Conservation (phyloP, 30 jellyfish, hydroid and myxozoan genomes). For the Cassiopea xamachana region DNA sequence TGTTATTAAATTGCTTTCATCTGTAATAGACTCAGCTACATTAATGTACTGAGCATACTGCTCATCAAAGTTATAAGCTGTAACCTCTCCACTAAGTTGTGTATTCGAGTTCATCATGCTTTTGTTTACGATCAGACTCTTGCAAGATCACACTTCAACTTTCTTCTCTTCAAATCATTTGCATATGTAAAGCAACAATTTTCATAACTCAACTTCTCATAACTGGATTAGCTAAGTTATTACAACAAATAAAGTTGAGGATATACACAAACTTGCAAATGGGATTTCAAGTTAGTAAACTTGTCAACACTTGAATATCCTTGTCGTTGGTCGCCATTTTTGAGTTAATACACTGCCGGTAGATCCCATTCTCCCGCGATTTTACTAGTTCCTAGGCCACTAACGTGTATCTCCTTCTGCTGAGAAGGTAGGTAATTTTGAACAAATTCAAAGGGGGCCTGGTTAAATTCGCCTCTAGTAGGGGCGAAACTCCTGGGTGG, state of each 20-base stretch:
- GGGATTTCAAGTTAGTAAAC: neutral
- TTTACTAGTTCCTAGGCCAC: slow-evolving; percentile 28
- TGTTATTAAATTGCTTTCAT: neutral
- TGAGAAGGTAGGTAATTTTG: neutral
- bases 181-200: neutral
- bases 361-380: slow-evolving; percentile 35
- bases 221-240: neutral
- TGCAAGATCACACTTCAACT: neutral
- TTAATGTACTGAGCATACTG: neutral
- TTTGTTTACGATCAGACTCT: neutral
- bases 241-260: neutral
- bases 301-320: neutral
- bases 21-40: neutral
- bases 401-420: neutral
- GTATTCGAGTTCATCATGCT: neutral
- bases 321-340: slow-evolving; percentile 14
- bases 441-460: neutral
- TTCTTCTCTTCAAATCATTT: neutral
- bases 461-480: neutral
- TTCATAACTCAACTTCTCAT: neutral
- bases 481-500: too few species aligned
- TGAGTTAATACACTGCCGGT: slow-evolving; percentile 29
- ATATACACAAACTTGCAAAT: neutral
- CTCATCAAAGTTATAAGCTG: slow-evolving; percentile 4
- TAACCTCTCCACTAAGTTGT: neutral